phyloP scores from a whole-genome alignment of 2,888 invertebrate genomes.

The Drosophila macrospina region DNA sequence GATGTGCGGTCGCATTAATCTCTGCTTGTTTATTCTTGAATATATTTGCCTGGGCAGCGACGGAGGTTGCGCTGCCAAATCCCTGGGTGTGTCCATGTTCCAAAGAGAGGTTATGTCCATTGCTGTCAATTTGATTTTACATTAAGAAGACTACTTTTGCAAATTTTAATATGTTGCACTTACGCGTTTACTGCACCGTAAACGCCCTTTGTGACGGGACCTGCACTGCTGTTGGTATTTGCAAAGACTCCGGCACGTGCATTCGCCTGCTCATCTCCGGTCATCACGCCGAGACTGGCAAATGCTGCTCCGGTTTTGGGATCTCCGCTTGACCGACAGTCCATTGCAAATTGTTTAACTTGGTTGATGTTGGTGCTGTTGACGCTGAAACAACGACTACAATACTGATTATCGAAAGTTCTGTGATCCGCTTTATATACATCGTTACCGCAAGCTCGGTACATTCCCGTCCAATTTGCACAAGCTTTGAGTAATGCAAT shows the following conservation, averaged over 20 bases:
- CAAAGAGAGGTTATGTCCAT: conserved; percentile 72
- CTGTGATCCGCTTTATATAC: conserved; percentile 26
- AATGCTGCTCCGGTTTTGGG: conserved; percentile 67
- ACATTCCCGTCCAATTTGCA: conserved; percentile 33
- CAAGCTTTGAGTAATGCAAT: conserved; percentile 24
- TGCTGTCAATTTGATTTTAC: conserved; percentile 52
- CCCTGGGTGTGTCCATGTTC: conserved; percentile 70
- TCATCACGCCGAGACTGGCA: conserved; percentile 44
- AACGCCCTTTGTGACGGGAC: conserved; percentile 74
- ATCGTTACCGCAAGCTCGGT: conserved; percentile 25
- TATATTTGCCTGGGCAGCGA: conserved; percentile 65
- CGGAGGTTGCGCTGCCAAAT: conserved; percentile 56
- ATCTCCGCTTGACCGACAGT: conserved; percentile 61
- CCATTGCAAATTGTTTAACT: conserved; percentile 46
- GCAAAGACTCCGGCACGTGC: conserved; percentile 74
- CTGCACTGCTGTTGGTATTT: conserved; percentile 57
- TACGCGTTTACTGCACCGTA: conserved; percentile 75
- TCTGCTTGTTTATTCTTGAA: conserved; percentile 55
- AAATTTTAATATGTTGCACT: conserved; percentile 29
- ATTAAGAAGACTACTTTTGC: neutral
- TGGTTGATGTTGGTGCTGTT: conserved; percentile 17
- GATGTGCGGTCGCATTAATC: conserved; percentile 71
- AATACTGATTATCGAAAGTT: conserved; percentile 5
- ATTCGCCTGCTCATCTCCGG: conserved; percentile 63
- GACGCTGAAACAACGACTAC: neutral